Percentiles rank a stretch among this genome's conserved stretches.
Evolutionary conservation across 1,140 invertebrate species (phyloP).

Genomic region (Arion vulgaris): DNA sequence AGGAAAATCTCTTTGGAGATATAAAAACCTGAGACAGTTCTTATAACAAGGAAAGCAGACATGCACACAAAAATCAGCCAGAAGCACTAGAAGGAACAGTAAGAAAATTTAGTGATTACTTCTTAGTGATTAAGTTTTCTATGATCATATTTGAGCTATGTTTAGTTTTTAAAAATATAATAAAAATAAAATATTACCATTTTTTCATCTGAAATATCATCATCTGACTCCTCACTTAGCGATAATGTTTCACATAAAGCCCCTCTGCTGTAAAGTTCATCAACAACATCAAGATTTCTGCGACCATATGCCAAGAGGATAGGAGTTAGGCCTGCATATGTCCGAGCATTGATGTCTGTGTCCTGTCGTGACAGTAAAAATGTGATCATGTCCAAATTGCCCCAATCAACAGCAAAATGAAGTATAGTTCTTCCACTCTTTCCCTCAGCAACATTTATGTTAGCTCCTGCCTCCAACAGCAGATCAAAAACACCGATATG

Average conservation of each 20-base stretch:
- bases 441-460: conserved; percentile 78
- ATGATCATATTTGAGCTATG: background rate
- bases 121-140: background rate
- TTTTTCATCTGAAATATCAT: conserved; percentile 50
- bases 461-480: conserved; percentile 55
- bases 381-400: conserved; percentile 47
- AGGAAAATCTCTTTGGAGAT: too few relatives aligned
- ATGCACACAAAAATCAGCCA: background rate
- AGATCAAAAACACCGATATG: conserved; percentile 50
- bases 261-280: conserved; percentile 41
- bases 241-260: conserved; percentile 40
- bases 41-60: background rate
- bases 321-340: conserved; percentile 55
- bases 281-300: conserved; percentile 39
- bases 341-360: conserved; percentile 53
- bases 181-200: conserved; percentile 46
- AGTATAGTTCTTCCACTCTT: conserved; percentile 60
- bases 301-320: conserved; percentile 54
- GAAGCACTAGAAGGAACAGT: background rate
- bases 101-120: background rate
- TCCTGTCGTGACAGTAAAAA: conserved; percentile 43
- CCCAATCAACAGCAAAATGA: conserved; percentile 59
- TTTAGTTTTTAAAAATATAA: background rate
- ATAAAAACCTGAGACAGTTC: background rate
- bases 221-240: conserved; percentile 46